Evolutionary conservation across 1,140 invertebrate species (phyloP).

Genomic region (Solen grandis): DNA sequence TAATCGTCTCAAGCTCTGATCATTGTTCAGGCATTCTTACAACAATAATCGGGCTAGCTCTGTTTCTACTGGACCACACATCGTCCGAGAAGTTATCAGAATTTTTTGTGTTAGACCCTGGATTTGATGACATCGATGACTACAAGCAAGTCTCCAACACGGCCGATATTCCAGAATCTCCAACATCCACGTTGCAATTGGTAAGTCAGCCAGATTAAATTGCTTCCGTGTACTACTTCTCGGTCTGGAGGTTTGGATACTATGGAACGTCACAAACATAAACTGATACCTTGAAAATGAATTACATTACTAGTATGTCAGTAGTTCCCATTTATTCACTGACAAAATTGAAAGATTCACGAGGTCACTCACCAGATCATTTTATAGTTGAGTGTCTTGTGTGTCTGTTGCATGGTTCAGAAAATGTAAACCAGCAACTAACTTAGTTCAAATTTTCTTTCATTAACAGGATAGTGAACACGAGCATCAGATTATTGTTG

Average conservation of each 20-base stretch:
- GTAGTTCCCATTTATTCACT: no score
- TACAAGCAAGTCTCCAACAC: constrained; percentile 9
- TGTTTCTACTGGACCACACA: constrained; percentile 42
- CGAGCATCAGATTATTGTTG: no score
- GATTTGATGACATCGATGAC: constrained; percentile 33
- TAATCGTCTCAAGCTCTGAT: no score
- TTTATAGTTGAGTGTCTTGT: no score
- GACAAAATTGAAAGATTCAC: no score
- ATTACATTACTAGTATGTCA: background rate
- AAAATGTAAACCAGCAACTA: no score
- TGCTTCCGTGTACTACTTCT: background rate
- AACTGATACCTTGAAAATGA: background rate
- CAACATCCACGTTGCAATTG: background rate
- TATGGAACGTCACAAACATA: background rate
- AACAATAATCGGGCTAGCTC: constrained; percentile 26
- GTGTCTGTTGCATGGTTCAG: no score
- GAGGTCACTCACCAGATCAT: no score
- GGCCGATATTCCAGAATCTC: background rate
- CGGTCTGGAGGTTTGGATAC: background rate
- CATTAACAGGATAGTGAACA: no score
- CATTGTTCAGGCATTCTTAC: constrained; percentile 50
- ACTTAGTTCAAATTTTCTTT: no score
- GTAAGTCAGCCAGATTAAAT: background rate
- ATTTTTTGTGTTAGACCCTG: constrained; percentile 50
- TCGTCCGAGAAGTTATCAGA: constrained; percentile 42